These are phyloP conservation scores for Leptodactylus fuscus DNA, from an alignment of 2,113 vertebrate genomes.

Conservation along the genomic window DNA sequence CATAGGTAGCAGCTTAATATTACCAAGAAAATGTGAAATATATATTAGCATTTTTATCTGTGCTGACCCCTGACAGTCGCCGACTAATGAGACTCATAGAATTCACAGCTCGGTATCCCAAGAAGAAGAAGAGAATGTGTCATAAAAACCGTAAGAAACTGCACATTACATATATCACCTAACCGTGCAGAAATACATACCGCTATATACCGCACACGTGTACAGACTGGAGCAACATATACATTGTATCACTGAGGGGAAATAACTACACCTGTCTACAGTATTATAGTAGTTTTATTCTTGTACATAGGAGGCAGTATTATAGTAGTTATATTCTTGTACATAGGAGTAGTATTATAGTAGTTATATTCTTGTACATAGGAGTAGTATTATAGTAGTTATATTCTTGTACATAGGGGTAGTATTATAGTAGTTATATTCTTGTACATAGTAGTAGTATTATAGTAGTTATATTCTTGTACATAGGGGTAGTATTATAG, in stretches of 20 bases:
- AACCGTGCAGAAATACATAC: not conserved
- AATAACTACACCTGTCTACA: no score
- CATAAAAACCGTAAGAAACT: not conserved
- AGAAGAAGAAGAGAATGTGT: no score
- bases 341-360: not conserved
- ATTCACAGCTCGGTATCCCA: not conserved
- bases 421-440: no score
- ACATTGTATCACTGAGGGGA: not conserved
- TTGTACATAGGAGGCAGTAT: not conserved
- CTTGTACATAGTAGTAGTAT: no score
- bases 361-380: conserved; percentile 1
- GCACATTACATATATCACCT: no score
- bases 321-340: conserved; percentile 13
- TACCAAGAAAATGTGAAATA: conserved; percentile 12
- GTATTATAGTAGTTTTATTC: not conserved
- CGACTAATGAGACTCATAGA: not conserved
- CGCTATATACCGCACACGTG: not conserved
- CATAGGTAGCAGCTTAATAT: conserved; percentile 23
- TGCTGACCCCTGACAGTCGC: not conserved
- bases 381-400: not conserved
- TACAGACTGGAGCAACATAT: not conserved
- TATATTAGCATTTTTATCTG: conserved; percentile 24
- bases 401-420: no score
- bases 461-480: no score
- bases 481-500: no score